Conservation (phyloP, 2,113 vertebrate species). For the Pongo abelii region DNA sequence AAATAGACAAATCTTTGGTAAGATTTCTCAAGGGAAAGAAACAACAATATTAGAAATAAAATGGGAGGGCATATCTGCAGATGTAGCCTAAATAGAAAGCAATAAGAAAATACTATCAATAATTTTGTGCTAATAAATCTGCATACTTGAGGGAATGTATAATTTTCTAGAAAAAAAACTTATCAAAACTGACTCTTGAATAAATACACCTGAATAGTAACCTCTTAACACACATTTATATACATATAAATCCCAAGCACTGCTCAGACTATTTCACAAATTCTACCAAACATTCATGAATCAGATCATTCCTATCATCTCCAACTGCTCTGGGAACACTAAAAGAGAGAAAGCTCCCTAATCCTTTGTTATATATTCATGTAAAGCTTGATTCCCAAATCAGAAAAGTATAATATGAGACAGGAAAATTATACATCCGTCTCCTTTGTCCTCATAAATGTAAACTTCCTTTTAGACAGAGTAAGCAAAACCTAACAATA, state of each 20-base stretch:
- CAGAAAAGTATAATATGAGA: background rate
- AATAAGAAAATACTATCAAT: constrained; percentile 25
- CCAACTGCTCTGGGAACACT: background rate
- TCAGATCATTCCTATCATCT: background rate
- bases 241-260: background rate
- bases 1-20: constrained; percentile 29
- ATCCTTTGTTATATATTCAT: background rate
- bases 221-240: background rate
- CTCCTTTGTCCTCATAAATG: background rate
- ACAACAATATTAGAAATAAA: constrained; percentile 9
- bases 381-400: background rate
- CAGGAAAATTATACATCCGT: background rate
- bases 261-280: background rate
- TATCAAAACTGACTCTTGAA: constrained; percentile 1
- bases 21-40: background rate
- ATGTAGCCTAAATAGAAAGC: constrained; percentile 32
- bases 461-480: background rate
- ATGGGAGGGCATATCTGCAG: background rate
- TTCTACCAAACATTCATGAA: background rate
- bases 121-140: constrained; percentile 35
- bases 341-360: background rate
- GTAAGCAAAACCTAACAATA: background rate
- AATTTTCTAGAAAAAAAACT: constrained; percentile 26
- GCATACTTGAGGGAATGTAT: background rate
- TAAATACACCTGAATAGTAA: background rate